phyloP scores from a whole-genome alignment of 2,888 invertebrate species.

The Branchinecta sandiegonensis region DNA sequence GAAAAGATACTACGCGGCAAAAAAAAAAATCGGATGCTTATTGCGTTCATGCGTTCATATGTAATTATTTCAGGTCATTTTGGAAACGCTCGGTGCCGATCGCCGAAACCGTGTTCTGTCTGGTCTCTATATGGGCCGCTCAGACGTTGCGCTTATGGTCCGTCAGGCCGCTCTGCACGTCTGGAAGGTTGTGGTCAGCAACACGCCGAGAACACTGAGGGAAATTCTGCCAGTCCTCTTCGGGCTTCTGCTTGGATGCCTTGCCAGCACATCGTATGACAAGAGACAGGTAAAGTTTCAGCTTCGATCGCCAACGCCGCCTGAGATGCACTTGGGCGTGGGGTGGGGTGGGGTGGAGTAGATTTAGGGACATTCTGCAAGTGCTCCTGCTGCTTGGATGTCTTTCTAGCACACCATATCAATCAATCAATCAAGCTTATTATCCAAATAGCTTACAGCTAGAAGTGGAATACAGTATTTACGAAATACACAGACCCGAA shows the following conservation, averaged over 20 bases:
- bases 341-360: no score
- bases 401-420: no score
- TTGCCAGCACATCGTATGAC: constrained; percentile 91
- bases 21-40: no score
- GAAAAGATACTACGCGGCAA: no score
- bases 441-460: no score
- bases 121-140: constrained; percentile 90
- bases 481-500: no score
- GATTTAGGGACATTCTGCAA: no score
- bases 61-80: constrained; percentile 51
- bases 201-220: constrained; percentile 86
- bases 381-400: no score
- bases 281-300: constrained; percentile 55
- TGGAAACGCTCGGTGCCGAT: constrained; percentile 71
- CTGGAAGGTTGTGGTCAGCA: constrained; percentile 98
- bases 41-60: constrained; percentile 16
- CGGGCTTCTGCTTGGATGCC: constrained; percentile 72
- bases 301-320: no score
- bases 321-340: no score
- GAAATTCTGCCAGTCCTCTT: constrained; percentile 93
- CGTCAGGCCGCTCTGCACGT: constrained; percentile 95
- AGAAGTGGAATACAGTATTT: no score
- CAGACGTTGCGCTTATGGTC: constrained; percentile 91
- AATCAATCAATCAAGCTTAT: no score
- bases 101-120: constrained; percentile 81